Evolutionary conservation across 1,140 invertebrate species (phyloP).

Genomic region (Samia ricini): DNA sequence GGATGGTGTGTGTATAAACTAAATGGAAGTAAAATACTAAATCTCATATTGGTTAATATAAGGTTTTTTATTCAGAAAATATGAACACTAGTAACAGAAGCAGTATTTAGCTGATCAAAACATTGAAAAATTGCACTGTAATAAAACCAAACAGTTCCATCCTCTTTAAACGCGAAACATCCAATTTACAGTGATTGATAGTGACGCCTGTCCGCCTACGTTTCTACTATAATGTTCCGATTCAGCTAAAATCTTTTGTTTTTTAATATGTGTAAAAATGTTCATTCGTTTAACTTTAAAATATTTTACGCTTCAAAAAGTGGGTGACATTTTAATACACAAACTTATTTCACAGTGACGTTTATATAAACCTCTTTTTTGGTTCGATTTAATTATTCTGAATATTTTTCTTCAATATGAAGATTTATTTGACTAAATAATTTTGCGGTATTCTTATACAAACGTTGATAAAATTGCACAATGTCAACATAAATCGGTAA

Average conservation of each 20-base stretch:
- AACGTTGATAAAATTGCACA: no score
- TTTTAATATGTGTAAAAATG: not conserved
- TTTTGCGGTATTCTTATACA: no score
- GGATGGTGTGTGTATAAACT: no score
- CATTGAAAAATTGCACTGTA: not conserved
- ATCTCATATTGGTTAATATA: not conserved
- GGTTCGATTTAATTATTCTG: no score
- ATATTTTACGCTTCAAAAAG: no score
- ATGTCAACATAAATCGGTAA: no score
- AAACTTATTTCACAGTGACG: no score
- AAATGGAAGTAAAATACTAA: no score
- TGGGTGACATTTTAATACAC: no score
- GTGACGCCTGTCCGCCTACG: conserved; percentile 2
- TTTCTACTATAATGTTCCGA: not conserved
- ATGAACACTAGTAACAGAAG: not conserved
- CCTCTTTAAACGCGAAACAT: not conserved
- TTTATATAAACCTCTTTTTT: no score
- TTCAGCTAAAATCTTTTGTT: not conserved
- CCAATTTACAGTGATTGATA: conserved; percentile 3
- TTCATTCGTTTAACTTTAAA: not conserved
- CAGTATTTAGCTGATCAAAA: not conserved
- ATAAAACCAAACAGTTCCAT: not conserved
- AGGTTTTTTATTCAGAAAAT: not conserved
- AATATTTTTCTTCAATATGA: no score
- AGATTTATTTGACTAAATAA: no score